Evolutionary conservation across 1,140 invertebrate genomes (phyloP).

Genomic region (Zaprionus davidi): DNA sequence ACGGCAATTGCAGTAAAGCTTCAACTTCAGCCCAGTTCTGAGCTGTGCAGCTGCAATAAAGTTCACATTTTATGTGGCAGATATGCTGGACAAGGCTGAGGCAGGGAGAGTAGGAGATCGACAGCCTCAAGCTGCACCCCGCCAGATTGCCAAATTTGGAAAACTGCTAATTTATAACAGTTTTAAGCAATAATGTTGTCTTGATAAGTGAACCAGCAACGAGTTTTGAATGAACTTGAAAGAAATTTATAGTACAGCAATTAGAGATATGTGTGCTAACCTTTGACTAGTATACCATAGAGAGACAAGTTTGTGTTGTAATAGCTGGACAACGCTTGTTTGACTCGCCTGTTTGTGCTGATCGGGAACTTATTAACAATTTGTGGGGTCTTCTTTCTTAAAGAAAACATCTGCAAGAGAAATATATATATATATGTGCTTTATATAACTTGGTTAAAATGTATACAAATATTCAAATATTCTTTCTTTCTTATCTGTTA

Average conservation of each 20-base stretch:
- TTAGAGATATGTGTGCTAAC: background rate
- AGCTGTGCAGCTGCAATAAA: conserved; percentile 34
- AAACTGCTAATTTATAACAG: conserved; percentile 4
- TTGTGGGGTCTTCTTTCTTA: no score
- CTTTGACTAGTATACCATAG: background rate
- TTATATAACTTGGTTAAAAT: no score
- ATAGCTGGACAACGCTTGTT: no score
- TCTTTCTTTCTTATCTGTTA: no score
- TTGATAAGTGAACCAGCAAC: no score
- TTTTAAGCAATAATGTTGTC: background rate
- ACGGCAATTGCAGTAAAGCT: conserved; percentile 9
- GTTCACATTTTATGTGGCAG: conserved; percentile 35
- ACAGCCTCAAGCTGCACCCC: background rate
- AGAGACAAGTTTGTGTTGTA: background rate
- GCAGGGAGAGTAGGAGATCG: background rate
- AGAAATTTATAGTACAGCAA: no score
- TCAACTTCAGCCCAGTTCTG: background rate
- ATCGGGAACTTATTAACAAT: no score
- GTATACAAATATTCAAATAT: no score
- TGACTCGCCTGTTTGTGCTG: no score
- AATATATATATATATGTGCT: background rate
- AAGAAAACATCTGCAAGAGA: background rate
- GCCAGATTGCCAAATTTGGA: conserved; percentile 9
- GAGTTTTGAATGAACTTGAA: background rate
- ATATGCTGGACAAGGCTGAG: background rate